Base-by-base conservation (phyloP, 2,888 invertebrate genomes). In the Eretmocerus hayati region DNA sequence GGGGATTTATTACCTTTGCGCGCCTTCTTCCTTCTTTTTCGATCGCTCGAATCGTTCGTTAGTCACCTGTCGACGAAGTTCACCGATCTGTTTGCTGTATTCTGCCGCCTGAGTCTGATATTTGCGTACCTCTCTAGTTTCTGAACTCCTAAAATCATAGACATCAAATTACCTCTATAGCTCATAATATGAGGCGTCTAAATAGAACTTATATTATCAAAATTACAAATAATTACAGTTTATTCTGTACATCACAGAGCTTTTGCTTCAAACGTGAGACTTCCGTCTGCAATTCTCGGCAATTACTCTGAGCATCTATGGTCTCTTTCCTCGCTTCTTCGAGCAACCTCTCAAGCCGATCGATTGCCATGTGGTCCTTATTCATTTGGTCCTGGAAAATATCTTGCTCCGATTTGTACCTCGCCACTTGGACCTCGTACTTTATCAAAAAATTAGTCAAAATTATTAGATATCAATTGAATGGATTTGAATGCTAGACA, bases 251-350 rank as follows among this genome's bases (percentile, higher is more conserved):
- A 23, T 77, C 77, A 11, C 66, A 61, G 11, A 81, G 70, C 62
- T 76, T 77, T 32, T 76, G 73, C 59, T 79, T 81, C 52, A 83
- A 66, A 41, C 75, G 74, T 51, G 75, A 71, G 20, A 83, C 76
- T 69, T 84, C 83, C 43, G 75, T 73, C 55, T 81, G 79, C 23
- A 84, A 74, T 69, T 84, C 83, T 61, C 84, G 81, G 62, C 83
- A 76, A 13, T 75, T 72, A 33, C 82, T 60, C 60, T 81, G 79
- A 30, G 80, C 72, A 50, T 81, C 79, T 21, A 83, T 80, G n/a
- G 78, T 73, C 58, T 83, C 82, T 44, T 77, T 75, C 23, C 81
- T 74, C 9, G 79, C 75, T 46, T 77, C 75, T 32, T 74, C 72
- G 35, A 84, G 60, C 13, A 81, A 65, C 40, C 74, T 73, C 58